These are phyloP conservation scores for Chamaetylas fuelleborni DNA, from an alignment of 2,113 vertebrate species.

Conservation along the genomic window DNA sequence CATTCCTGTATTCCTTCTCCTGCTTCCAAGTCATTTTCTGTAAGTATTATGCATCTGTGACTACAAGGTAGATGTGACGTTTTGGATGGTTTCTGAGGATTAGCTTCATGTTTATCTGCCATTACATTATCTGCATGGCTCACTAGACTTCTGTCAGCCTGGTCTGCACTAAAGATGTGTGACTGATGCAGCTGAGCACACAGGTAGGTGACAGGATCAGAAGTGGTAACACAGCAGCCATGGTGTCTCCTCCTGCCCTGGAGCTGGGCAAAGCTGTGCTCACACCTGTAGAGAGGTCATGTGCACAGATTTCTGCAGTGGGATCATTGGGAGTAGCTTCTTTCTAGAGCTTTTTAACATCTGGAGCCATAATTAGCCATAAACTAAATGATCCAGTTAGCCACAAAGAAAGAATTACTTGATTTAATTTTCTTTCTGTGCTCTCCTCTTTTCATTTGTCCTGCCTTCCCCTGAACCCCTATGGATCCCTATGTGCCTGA, in stretches of 20 bases:
- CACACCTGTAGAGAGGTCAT: neutral
- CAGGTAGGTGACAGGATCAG: neutral
- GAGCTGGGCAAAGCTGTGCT: neutral
- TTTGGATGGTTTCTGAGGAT: neutral
- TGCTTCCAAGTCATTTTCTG: neutral
- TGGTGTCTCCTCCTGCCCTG: neutral
- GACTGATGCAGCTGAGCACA: neutral
- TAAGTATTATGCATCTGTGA: neutral
- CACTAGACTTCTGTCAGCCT: neutral
- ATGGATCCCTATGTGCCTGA: neutral
- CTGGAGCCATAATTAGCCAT: neutral
- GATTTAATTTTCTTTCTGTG: neutral
- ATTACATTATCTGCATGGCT: neutral
- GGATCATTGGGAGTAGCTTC: rapidly evolving
- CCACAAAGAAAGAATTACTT: neutral
- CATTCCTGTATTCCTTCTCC: neutral
- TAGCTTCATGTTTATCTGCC: neutral
- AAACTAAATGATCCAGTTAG: neutral
- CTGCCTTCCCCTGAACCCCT: neutral
- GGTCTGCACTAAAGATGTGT: neutral
- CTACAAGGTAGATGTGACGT: neutral
- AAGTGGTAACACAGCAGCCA: neutral
- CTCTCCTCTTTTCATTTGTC: neutral
- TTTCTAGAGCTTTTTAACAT: neutral
- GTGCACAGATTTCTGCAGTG: neutral